Evolutionary conservation across 2,113 vertebrate species (phyloP).

Genomic region (Picathartes gymnocephalus): DNA sequence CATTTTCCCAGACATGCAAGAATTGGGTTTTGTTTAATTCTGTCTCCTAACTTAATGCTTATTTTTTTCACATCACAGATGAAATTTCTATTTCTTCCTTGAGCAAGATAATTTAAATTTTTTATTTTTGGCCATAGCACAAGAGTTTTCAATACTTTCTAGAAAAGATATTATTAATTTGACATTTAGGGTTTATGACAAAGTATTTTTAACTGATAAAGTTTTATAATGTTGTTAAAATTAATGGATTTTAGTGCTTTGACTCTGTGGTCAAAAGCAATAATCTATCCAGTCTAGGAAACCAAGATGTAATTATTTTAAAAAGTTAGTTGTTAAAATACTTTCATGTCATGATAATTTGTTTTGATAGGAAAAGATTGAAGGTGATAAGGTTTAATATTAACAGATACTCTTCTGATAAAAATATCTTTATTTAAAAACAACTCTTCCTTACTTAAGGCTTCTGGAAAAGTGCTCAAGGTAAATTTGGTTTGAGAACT

Average conservation of each 20-base stretch:
- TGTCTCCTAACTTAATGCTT: neutral
- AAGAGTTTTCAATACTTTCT: neutral
- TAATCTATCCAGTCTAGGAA: neutral
- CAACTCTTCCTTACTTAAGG: neutral
- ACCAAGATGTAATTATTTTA: neutral
- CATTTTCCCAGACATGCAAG: neutral
- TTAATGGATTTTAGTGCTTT: neutral
- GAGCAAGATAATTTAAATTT: neutral
- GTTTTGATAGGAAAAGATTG: neutral
- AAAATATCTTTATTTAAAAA: neutral
- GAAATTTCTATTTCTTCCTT: neutral
- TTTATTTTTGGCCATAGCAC: neutral
- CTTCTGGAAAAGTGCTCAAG: neutral
- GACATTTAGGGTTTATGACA: neutral
- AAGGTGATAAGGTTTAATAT: neutral
- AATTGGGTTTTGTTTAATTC: neutral
- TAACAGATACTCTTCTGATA: neutral
- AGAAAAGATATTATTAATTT: neutral
- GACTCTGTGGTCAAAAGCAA: neutral
- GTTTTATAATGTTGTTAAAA: neutral
- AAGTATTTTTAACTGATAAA: neutral
- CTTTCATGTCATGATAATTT: neutral
- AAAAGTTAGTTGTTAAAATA: neutral
- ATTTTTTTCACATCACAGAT: neutral
- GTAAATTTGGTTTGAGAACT: neutral